These are phyloP conservation scores for Apistogramma diplotaenia DNA, from an alignment of 2,113 vertebrate species.

Conservation along the genomic window DNA sequence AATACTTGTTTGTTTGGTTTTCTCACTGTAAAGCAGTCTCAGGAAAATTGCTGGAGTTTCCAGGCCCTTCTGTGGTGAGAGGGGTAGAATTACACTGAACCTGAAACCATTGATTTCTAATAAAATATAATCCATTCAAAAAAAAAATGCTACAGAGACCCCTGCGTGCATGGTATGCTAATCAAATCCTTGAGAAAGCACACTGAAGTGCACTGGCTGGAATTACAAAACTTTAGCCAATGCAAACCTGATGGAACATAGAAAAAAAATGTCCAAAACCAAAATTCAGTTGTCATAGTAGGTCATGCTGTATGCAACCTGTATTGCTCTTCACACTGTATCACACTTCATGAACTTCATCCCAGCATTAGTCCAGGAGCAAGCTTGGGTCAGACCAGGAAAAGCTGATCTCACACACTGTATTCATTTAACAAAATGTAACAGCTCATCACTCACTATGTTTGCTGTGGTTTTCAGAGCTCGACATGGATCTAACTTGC, in stretches of 20 bases:
- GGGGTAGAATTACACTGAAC: conserved; percentile 29
- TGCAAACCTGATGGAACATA: not conserved
- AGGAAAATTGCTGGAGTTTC: conserved; percentile 52
- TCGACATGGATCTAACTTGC: conserved; percentile 67
- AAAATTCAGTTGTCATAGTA: not conserved
- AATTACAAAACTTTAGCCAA: not conserved
- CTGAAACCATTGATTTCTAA: conserved; percentile 34
- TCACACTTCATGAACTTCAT: not conserved
- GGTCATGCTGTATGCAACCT: not conserved
- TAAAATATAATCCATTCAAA: conserved; percentile 33
- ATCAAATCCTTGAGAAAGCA: conserved; percentile 3
- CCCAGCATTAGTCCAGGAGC: not conserved
- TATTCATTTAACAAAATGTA: not conserved
- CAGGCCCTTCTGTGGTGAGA: conserved; percentile 48
- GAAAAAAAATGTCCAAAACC: not conserved
- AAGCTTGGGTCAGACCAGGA: conserved; percentile 8
- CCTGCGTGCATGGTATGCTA: not conserved
- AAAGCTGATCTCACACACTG: conserved; percentile 9
- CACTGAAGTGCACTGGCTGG: not conserved
- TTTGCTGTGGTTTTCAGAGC: conserved; percentile 79
- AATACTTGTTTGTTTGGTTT: conserved; percentile 63
- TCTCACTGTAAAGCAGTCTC: conserved; percentile 47
- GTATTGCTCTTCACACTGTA: not conserved
- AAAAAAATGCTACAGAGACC: not conserved
- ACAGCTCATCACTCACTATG: conserved; percentile 78